A percentile compares a stretch with the other conserved stretches of the same genome.
Evolutionary conservation across 2,888 invertebrate genomes (phyloP).

Genomic region (Scelioninae gen. 2): DNA sequence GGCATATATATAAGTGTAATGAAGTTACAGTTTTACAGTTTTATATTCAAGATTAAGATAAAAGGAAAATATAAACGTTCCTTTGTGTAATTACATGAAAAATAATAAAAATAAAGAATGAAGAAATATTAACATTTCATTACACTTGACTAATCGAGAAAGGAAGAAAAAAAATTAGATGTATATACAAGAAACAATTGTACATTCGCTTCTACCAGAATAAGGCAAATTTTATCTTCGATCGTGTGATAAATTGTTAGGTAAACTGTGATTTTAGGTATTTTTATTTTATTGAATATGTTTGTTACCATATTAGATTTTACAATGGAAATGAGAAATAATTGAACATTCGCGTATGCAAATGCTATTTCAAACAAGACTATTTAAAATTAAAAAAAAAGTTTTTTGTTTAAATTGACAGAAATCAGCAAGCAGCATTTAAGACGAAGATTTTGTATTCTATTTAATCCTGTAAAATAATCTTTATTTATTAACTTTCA

Average conservation of each 20-base stretch:
- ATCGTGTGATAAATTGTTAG: constrained; percentile 33
- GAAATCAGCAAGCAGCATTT: too few relatives aligned
- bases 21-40: constrained; percentile 19
- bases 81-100: constrained; percentile 29
- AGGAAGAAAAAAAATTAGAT: constrained; percentile 10
- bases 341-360: too few relatives aligned
- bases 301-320: constrained; percentile 10
- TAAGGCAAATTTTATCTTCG: constrained; percentile 18
- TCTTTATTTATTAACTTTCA: too few relatives aligned
- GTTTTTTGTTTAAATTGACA: too few relatives aligned
- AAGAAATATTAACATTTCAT: constrained; percentile 10
- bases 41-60: constrained; percentile 12
- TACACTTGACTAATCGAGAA: constrained; percentile 11
- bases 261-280: constrained; percentile 39
- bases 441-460: too few relatives aligned
- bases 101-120: neutral
- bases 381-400: too few relatives aligned
- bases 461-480: too few relatives aligned
- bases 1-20: constrained; percentile 26
- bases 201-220: constrained; percentile 8
- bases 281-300: constrained; percentile 8
- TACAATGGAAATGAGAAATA: neutral
- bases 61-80: constrained; percentile 25
- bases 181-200: constrained; percentile 31
- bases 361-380: too few relatives aligned